Percentiles rank a stretch among this genome's conserved stretches.
Conservation (phyloP, 2,113 vertebrate genomes). For the Cricetomys ansorgei region DNA sequence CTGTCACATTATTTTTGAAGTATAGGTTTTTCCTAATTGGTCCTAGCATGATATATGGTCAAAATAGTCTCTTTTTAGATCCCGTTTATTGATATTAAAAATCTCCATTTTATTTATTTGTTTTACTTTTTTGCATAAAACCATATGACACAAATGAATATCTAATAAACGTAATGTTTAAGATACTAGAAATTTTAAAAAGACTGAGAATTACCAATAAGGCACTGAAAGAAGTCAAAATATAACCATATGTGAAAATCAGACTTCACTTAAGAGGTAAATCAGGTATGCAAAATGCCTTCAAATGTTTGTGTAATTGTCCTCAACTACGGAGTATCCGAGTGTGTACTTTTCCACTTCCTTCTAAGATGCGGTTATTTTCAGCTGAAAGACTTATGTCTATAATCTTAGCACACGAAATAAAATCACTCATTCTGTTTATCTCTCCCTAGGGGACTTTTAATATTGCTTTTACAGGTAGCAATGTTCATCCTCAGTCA, state of each 20-base stretch:
- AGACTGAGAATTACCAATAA: background rate
- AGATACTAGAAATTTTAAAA: background rate
- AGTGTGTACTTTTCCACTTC: slow-evolving; percentile 63
- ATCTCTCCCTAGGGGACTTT: slow-evolving; percentile 60
- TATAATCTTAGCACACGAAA: slow-evolving; percentile 72
- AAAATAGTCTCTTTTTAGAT: background rate
- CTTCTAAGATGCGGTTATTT: slow-evolving; percentile 67
- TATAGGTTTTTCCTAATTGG: background rate
- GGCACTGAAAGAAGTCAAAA: background rate
- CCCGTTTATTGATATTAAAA: background rate
- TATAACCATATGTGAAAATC: slow-evolving; percentile 23
- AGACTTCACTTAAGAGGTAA: background rate
- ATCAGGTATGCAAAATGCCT: slow-evolving; percentile 32
- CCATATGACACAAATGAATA: background rate
- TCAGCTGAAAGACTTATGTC: slow-evolving; percentile 74
- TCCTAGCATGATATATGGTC: background rate
- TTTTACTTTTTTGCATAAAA: background rate
- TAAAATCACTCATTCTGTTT: slow-evolving; percentile 72
- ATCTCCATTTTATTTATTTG: background rate
- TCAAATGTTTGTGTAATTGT: slow-evolving; percentile 60
- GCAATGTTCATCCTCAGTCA: slow-evolving; percentile 52
- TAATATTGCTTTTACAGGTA: slow-evolving; percentile 75
- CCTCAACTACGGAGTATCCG: slow-evolving; percentile 53
- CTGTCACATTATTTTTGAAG: background rate
- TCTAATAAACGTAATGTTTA: background rate